A percentile compares a stretch with the other conserved stretches of the same genome.
Conservation (phyloP, 2,113 vertebrate species). For the Verasper variegatus region DNA sequence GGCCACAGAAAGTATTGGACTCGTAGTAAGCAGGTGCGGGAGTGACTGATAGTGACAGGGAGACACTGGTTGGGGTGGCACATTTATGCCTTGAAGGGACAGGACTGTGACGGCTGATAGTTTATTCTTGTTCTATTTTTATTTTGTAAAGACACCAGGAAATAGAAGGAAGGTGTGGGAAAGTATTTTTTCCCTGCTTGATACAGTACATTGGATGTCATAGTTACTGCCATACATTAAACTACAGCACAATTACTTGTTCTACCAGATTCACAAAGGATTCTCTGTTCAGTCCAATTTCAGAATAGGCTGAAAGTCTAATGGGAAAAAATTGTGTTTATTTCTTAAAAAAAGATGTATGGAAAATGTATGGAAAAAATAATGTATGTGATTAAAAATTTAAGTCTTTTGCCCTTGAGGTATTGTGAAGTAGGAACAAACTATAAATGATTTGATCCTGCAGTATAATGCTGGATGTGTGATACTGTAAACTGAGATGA, state of each 20-base stretch:
- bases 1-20: slow-evolving; percentile 15
- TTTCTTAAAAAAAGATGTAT: too few species aligned
- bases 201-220: neutral
- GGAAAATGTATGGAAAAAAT: too few species aligned
- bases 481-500: neutral
- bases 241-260: neutral
- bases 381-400: too few species aligned
- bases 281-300: neutral
- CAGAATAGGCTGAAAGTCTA: neutral
- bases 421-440: slow-evolving; percentile 1
- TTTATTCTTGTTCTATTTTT: neutral
- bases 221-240: neutral
- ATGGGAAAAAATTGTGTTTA: neutral
- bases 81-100: slow-evolving; percentile 41
- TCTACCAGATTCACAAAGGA: neutral
- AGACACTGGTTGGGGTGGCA: slow-evolving; percentile 14
- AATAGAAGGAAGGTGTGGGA: neutral
- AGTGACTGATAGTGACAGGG: slow-evolving; percentile 29
- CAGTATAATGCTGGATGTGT: neutral
- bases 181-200: neutral
- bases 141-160: neutral
- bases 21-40: slow-evolving; percentile 25
- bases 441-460: slow-evolving; percentile 1
- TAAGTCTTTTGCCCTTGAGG: slow-evolving; percentile 10
- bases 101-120: slow-evolving; percentile 29